Evolutionary conservation across 2,888 invertebrate species (phyloP), one percentile per base, ranked within the genome.

Genomic region (Cryptocheilus praepositus): DNA sequence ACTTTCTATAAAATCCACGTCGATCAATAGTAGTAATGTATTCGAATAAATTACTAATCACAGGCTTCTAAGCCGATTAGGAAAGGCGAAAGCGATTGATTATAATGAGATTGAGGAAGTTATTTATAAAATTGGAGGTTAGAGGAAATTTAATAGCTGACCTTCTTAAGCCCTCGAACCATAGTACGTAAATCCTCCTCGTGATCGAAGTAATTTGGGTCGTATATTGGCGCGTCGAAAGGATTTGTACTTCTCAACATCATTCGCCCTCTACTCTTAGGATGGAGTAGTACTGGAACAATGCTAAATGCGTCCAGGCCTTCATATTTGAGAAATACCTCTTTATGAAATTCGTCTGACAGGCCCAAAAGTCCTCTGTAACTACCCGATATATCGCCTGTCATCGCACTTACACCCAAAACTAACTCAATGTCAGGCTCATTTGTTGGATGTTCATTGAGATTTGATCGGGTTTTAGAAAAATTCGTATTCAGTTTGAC

Each of bases 361-460:
- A 95, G 78, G 79, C 94, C 94, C 18, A 94, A 88, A 18, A 94
- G 86, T 64, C 91, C 90, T 52, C 94, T 89, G 74, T 94, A 87
- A 49, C 92, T 91, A 15, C 95, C 94, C 60, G 94, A 90, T 13
- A 91, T 89, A 83, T 96, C 96, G 0, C 95, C 93, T 61, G 93
- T 94, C 8, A 96, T 88, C 0, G 94, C 93, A 0, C 95, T 94
- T 15, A 94, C 92, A 0, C 95, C 94, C 88, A 96, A 90, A 8
- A 96, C 94, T 15, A 96, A 89, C 85, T 96, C 95, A 68, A 96
- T 92, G 80, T 96, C 95, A 0, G 96, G 94, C 79, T 93, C 92
- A 71, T 92, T 36, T 11, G 7, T 7, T 11, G 36, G 13, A 11
- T 36, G 11, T 11, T 36, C 11, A 7, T 7, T 11, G 11, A 36